These are phyloP conservation scores for Muschampia plurimacula DNA, from an alignment of 2,888 invertebrate species.

Conservation along the genomic window DNA sequence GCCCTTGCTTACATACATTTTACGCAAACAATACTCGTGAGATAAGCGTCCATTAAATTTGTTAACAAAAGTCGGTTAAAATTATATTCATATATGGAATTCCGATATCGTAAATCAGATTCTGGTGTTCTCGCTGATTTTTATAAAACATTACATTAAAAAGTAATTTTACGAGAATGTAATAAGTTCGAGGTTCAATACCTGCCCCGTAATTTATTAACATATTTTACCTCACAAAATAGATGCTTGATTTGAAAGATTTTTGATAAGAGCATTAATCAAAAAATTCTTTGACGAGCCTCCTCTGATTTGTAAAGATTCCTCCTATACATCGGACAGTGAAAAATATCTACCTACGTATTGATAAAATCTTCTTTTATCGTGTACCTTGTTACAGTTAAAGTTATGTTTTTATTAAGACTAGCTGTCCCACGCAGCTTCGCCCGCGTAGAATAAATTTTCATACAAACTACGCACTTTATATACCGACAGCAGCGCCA, in stretches of 20 bases:
- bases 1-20: too few species aligned
- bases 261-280: slow-evolving; percentile 29
- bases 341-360: background rate
- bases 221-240: slow-evolving; percentile 21
- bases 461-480: too few species aligned
- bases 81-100: too few species aligned
- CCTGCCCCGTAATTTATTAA: slow-evolving; percentile 7
- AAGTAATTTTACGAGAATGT: background rate
- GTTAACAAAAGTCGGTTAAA: too few species aligned
- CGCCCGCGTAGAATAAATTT: too few species aligned
- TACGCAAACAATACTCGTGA: too few species aligned
- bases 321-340: background rate
- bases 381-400: background rate
- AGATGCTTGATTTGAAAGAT: slow-evolving; percentile 19
- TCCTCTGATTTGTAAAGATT: slow-evolving; percentile 4
- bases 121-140: background rate
- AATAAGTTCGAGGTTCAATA: slow-evolving; percentile 8
- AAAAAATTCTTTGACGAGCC: slow-evolving; percentile 24
- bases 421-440: too few species aligned
- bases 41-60: too few species aligned
- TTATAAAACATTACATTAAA: background rate
- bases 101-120: background rate
- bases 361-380: background rate
- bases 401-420: too few species aligned
- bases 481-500: too few species aligned